A percentile compares a stretch with the other conserved stretches of the same genome.
Evolutionary conservation across 2,113 vertebrate genomes (phyloP).

Genomic region (Syrrhaptes paradoxus): DNA sequence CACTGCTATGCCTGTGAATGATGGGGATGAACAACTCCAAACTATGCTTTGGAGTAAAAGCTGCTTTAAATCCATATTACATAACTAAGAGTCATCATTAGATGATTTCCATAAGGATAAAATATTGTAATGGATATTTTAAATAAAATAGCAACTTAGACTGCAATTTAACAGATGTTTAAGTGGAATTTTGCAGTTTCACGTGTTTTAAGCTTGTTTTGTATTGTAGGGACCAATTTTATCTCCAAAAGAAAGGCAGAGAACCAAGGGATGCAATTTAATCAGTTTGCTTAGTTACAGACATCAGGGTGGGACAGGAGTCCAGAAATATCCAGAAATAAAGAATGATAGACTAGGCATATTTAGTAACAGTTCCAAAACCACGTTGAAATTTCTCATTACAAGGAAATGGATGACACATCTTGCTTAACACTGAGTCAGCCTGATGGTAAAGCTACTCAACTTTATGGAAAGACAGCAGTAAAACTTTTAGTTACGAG

Average conservation of each 20-base stretch:
- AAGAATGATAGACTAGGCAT: not conserved
- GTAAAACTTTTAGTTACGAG: not conserved
- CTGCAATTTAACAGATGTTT: not conserved
- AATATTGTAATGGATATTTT: not conserved
- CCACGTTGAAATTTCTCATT: fast-evolving
- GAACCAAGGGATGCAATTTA: not conserved
- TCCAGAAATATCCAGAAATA: not conserved
- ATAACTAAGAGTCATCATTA: not conserved
- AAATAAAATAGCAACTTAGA: not conserved
- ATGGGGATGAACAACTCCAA: not conserved
- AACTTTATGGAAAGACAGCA: not conserved
- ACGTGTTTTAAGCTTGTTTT: not conserved
- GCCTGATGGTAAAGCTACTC: not conserved
- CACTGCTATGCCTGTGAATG: not conserved
- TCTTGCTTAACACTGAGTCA: not conserved
- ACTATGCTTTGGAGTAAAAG: not conserved
- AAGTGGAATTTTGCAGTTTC: not conserved
- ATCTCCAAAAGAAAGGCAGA: not conserved
- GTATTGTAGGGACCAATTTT: not conserved
- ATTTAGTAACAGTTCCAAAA: not conserved
- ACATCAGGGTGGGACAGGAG: not conserved
- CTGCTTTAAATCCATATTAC: not conserved
- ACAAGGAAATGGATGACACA: not conserved
- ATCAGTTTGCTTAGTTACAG: not conserved
- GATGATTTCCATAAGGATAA: not conserved